Conservation (phyloP, 2,113 vertebrate species). For the Elachura formosa region DNA sequence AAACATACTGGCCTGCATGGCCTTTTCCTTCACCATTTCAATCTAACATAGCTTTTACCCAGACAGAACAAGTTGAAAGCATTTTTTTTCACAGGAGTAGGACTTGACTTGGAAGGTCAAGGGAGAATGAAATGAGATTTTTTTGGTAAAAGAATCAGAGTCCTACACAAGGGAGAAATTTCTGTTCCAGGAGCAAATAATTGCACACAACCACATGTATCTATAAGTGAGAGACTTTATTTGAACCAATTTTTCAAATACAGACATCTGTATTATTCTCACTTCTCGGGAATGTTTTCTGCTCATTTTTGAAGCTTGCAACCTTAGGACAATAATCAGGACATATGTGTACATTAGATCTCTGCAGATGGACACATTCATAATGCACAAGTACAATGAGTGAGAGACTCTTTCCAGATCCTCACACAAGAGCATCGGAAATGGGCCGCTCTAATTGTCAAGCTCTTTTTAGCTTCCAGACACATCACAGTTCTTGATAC, state of each 20-base stretch:
- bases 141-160: not conserved
- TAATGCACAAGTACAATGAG: conserved; percentile 66
- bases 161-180: not conserved
- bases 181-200: conserved; percentile 36
- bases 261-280: conserved; percentile 66
- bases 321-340: conserved; percentile 66
- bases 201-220: not conserved
- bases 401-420: conserved; percentile 66
- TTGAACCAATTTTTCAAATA: conserved; percentile 63
- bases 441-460: conserved; percentile 58
- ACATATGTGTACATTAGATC: conserved; percentile 67
- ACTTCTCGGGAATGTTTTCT: conserved; percentile 60
- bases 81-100: not conserved
- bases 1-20: not conserved
- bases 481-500: conserved; percentile 55
- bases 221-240: conserved; percentile 65
- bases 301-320: conserved; percentile 65
- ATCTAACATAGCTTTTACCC: not conserved
- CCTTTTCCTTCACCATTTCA: not conserved
- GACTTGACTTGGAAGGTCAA: not conserved
- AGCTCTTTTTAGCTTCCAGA: conserved; percentile 53
- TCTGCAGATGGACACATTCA: conserved; percentile 67
- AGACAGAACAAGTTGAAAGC: not conserved
- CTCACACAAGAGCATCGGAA: conserved; percentile 62
- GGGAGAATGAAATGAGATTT: not conserved